Evolutionary conservation across 1,140 invertebrate genomes (phyloP), one percentile per base, ranked within the genome.

Genomic region (Grapholita molesta): DNA sequence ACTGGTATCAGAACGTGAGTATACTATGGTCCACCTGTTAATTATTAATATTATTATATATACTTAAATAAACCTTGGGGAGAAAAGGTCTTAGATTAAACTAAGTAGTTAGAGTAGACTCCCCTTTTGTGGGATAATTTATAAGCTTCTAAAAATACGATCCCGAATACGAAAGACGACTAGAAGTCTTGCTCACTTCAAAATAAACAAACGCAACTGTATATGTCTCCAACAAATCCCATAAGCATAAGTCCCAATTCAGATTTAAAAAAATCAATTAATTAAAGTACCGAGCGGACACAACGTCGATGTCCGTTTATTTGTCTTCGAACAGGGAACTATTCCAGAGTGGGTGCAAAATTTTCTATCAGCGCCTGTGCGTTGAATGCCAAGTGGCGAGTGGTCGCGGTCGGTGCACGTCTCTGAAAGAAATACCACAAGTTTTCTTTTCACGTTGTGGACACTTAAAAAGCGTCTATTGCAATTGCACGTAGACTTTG

Each of bases 281-380:
- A 55, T 55, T 55, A 61, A 28, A 28, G 55, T 61, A 61, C 55
- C 25, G 1, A 6, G 7, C 42, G 42, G 18, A 48, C 42, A 48
- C 38, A 12, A 30, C 25, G 12, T 15, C 24, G n/a, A 25, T 61
- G 55, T 32, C 28, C 24, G 55, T 30, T 72, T 80, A 75, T 83
- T 80, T 80, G 75, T 78, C 73, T 80, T 82, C 69, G 70, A n/a
- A n/a, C n/a, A 1, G 35, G 68, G 52, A 77, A 76, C 79, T 81
- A 82, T 84, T 77, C 76, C 69, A 28, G 73, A 78, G 77, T 72
- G 74, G 74, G 82, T 77, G 83, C n/a, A 83, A 81, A 83, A 84
- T 84, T 83, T 85, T 83, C 84, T 69, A 81, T 74, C 70, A 64
- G 64, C 66, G 52, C 18, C n/a, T 73, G 79, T 70, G 78, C 64